Percentiles rank a stretch among this genome's conserved stretches.
Conservation (phyloP, 35 echinoderm and acorn worm species). For the Apostichopus parvimensis region DNA sequence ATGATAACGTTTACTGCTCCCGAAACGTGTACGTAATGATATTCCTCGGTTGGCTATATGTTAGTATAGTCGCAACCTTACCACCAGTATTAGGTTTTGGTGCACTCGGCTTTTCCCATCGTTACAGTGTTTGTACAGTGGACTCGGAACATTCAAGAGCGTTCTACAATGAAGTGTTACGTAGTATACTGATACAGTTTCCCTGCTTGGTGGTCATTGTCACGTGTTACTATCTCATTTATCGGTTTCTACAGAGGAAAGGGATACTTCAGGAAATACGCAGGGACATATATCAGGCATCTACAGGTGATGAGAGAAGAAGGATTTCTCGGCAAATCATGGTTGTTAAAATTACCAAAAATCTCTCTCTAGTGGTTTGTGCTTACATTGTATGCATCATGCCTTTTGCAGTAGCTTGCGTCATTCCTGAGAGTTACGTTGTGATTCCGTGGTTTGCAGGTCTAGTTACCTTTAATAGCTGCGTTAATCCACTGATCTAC, state of each 20-base stretch:
- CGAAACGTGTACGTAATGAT: conserved; percentile 38
- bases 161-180: neutral
- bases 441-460: conserved; percentile 53
- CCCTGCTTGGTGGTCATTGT: neutral
- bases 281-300: neutral
- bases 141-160: neutral
- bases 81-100: conserved; percentile 29
- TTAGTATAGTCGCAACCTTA: neutral
- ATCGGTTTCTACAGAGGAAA: neutral
- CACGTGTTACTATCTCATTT: conserved; percentile 3
- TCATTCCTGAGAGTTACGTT: conserved; percentile 46
- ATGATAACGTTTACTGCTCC: conserved; percentile 32
- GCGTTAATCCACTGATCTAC: conserved; percentile 76
- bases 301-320: neutral
- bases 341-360: conserved; percentile 55
- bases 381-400: conserved; percentile 58
- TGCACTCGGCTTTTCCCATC: conserved; percentile 37
- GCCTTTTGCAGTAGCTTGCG: conserved; percentile 45
- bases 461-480: conserved; percentile 38
- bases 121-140: conserved; percentile 33
- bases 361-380: conserved; percentile 53
- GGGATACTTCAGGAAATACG: neutral
- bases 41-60: conserved; percentile 46
- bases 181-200: neutral
- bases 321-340: neutral